Base-by-base conservation (phyloP, 2,888 invertebrate genomes). In the Chloroclysta siterata region DNA sequence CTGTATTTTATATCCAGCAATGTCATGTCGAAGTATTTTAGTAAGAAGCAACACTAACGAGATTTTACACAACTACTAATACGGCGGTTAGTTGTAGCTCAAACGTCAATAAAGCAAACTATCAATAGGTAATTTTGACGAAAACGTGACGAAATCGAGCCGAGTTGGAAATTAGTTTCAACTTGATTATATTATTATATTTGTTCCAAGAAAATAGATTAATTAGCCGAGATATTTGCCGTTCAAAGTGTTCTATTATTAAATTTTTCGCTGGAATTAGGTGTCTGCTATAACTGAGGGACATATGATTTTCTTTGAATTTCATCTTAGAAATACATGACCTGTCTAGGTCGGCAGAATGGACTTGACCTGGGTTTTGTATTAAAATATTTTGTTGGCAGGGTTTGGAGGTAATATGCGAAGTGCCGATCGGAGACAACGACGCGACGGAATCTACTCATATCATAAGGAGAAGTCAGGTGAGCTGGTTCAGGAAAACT, bases 371-470 rank as follows among this genome's bases (percentile, higher is more conserved):
- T 39, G 3, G 11, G 11, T 39, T 39, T 10, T 39, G 36, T 39
- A 11, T 6, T 10, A 46, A 10, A 0, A 3, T 17, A 0, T 22
- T 48, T 39, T 47, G 17, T 41, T 53, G 7, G 5, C 79, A 89
- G 89, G 88, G 88, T 0, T 58, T 86, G 41, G 83, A 82, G 62
- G 68, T 88, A 0, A 58, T 71, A 1, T 75, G 77, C 29, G 83
- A 88, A 60, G 65, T 89, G 51, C 89, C 89, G 0, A 65, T 84
- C 14, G 88, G 87, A 2, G 82, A 73, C 2, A 78, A 53, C 0
- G 64, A 67, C 5, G 13, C 61, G 0, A 72, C 78, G 0, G 77
- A 81, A 11, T 68, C 77, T 0, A 74, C 77, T 10, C 71, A 82
- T 7, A 54, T 73, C 41, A 71, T 87, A 55, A 72, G 79, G 1